Evolutionary conservation across 2,113 vertebrate genomes (phyloP).

Genomic region (Oenanthe oenanthe): DNA sequence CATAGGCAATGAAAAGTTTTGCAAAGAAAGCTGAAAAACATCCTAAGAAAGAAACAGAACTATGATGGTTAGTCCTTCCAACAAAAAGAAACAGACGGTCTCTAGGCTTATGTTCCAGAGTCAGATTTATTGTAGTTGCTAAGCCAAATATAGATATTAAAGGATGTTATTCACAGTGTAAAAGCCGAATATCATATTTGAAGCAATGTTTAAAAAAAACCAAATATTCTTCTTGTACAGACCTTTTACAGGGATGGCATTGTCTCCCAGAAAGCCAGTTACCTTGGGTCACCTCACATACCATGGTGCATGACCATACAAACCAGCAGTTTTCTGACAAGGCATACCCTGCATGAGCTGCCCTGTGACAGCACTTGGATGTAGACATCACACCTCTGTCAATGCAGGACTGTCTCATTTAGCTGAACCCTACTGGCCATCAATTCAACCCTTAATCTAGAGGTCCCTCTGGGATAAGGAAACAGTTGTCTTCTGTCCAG

Average conservation of each 20-base stretch:
- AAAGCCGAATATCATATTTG: background rate
- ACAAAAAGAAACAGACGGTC: conserved; percentile 32
- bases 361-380: background rate
- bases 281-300: background rate
- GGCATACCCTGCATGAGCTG: background rate
- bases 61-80: conserved; percentile 19
- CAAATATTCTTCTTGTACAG: background rate
- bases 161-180: background rate
- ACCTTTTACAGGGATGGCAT: background rate
- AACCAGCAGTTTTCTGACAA: background rate
- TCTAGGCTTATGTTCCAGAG: conserved; percentile 13
- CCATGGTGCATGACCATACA: background rate
- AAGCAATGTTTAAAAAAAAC: background rate
- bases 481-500: background rate
- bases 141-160: conserved; percentile 46
- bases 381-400: background rate
- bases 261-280: background rate
- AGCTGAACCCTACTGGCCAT: background rate
- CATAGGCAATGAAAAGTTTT: conserved; percentile 46
- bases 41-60: conserved; percentile 29
- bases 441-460: background rate
- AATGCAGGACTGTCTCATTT: background rate
- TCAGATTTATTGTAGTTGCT: conserved; percentile 40
- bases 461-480: background rate
- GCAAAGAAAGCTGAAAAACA: conserved; percentile 43